Base-by-base conservation (phyloP, 2,888 invertebrate genomes). In the Luperina testacea region DNA sequence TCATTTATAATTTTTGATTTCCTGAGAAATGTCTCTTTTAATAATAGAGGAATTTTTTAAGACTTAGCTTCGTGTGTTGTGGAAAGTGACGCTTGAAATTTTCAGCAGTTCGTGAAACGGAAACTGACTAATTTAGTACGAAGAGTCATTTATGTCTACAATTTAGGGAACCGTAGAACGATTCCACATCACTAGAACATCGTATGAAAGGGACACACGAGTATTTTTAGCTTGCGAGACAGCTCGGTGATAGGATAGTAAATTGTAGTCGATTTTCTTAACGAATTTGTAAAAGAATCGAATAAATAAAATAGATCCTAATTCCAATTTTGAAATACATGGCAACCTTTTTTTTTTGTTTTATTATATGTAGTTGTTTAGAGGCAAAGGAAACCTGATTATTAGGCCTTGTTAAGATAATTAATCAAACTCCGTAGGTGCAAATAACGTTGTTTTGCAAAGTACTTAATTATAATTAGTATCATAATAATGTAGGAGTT, bases 151-250 rank as follows among this genome's bases (percentile, higher is more conserved):
- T 17, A 78, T 61, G 42, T 82, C 53, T 71, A 71, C 45, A 48
- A 68, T 76, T 73, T 48, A 72, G 42, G 63, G 24, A 76, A 70
- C 73, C 57, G 59, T 59, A 15, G n/a, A 68, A 51, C 45, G 68
- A 73, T 75, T 70, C 51, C 9, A 75, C 71, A 65, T 65, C 59
- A 59, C 70, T 64, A 78, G 67, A 78, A 65, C 65, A 74, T 75
- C 77, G 72, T 57, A 27, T 45, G 20, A 67, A 64, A 74, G 77
- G 74, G 72, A 81, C 77, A 82, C 61, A 76, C 32, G 8, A 24
- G 17, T 86, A 86, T 86, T 81, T 87, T 87, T 80, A 81, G 77
- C 69, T 63, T 8, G 48, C 64, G 67, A 75, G 63, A 74, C 72
- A 57, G 24, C 42, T 71, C 17, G 48, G 6, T 27, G 15, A 38